phyloP scores from a whole-genome alignment of 2,888 invertebrate genomes.

The Oeneis ivallda region DNA sequence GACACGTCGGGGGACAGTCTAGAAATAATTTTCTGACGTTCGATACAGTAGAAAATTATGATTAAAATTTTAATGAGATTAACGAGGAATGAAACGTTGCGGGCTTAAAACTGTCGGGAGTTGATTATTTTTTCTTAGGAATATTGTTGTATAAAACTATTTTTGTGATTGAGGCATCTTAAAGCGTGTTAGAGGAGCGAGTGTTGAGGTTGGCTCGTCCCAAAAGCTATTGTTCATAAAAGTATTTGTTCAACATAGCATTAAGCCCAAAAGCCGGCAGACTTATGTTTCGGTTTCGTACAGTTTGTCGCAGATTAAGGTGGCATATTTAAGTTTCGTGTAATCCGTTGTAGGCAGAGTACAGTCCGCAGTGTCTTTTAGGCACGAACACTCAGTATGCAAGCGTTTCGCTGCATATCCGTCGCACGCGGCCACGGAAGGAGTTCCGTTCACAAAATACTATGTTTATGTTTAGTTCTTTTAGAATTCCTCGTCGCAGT shows the following conservation, averaged over 20 bases:
- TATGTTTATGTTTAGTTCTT: slow-evolving; percentile 76
- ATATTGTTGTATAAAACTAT: slow-evolving; percentile 45
- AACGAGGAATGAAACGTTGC: slow-evolving; percentile 45
- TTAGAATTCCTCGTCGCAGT: slow-evolving; percentile 75
- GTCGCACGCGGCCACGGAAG: slow-evolving; percentile 77
- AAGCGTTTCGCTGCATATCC: slow-evolving; percentile 79
- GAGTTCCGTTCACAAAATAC: slow-evolving; percentile 79
- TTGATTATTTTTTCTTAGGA: slow-evolving; percentile 40
- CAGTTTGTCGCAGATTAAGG: slow-evolving; percentile 71
- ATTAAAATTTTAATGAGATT: slow-evolving; percentile 75
- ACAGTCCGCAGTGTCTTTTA: slow-evolving; percentile 81
- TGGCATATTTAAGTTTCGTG: slow-evolving; percentile 76
- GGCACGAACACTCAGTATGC: slow-evolving; percentile 81
- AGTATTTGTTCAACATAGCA: slow-evolving; percentile 42
- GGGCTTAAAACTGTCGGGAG: slow-evolving; percentile 40
- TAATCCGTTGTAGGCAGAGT: slow-evolving; percentile 77
- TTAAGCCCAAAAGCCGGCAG: slow-evolving; percentile 54
- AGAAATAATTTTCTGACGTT: slow-evolving; percentile 68
- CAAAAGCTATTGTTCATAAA: slow-evolving; percentile 33
- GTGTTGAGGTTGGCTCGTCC: slow-evolving; percentile 23
- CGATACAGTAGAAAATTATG: slow-evolving; percentile 54
- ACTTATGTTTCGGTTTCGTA: slow-evolving; percentile 59
- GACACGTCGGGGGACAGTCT: slow-evolving; percentile 65
- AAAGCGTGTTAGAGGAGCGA: neutral
- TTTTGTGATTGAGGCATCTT: slow-evolving; percentile 40